Percentiles rank a stretch among this genome's conserved stretches.
Evolutionary conservation across 2,888 invertebrate genomes (phyloP).

Genomic region (Acanthopleura granulata): DNA sequence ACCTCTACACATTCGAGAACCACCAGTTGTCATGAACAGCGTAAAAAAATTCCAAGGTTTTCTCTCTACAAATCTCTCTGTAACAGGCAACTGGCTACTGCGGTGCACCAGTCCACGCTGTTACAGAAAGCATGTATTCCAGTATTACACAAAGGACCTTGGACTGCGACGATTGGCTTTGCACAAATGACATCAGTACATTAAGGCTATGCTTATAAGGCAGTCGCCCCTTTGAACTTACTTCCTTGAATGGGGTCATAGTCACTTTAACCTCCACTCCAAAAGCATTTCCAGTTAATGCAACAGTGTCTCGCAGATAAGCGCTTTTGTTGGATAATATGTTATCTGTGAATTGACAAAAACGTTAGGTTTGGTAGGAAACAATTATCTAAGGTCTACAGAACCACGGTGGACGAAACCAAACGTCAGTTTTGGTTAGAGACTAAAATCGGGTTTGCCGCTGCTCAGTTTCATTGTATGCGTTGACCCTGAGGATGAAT

Average conservation of each 20-base stretch:
- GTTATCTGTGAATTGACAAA: too few relatives aligned
- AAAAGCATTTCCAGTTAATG: not conserved
- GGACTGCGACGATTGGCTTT: not conserved
- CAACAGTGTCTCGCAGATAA: too few relatives aligned
- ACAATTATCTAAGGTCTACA: too few relatives aligned
- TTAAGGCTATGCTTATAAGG: conserved; percentile 16
- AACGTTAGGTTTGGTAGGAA: too few relatives aligned
- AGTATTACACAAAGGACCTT: conserved; percentile 4
- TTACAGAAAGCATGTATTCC: not conserved
- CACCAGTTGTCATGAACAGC: too few relatives aligned
- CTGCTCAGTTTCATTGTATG: conserved; percentile 15
- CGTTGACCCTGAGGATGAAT: conserved; percentile 15
- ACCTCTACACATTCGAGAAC: too few relatives aligned
- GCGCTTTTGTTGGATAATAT: too few relatives aligned
- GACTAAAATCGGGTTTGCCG: not conserved
- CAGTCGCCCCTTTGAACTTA: not conserved
- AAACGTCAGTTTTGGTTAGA: not conserved
- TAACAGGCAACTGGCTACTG: too few relatives aligned
- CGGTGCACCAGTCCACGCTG: too few relatives aligned
- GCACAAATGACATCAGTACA: conserved; percentile 9
- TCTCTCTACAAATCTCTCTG: too few relatives aligned
- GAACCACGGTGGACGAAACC: too few relatives aligned
- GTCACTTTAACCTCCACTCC: not conserved
- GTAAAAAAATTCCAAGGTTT: too few relatives aligned
- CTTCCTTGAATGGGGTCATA: conserved; percentile 19